phyloP scores from a whole-genome alignment of 2,113 vertebrate species.

The Tupaia tana region DNA sequence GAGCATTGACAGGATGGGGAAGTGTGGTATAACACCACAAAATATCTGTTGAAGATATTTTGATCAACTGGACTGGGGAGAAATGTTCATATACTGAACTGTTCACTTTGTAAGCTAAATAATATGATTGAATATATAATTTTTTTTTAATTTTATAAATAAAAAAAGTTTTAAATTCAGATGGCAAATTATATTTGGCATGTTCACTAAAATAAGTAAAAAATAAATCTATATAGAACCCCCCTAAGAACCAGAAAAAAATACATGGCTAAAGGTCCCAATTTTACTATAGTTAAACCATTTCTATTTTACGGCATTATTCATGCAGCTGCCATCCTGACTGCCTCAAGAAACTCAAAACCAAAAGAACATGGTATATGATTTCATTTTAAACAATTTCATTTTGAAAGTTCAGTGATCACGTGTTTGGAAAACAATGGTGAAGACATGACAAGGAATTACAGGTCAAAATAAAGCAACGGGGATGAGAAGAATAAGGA shows the following conservation, averaged over 20 bases:
- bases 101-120: no score
- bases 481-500: background rate
- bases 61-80: no score
- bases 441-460: conserved; percentile 17
- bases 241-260: background rate
- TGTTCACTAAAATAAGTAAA: conserved; percentile 21
- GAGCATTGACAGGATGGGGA: no score
- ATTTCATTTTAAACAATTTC: conserved; percentile 59
- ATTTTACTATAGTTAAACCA: conserved; percentile 21
- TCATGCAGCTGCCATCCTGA: conserved; percentile 26
- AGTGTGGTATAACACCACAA: no score
- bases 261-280: background rate
- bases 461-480: conserved; percentile 43
- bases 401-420: conserved; percentile 40
- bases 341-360: conserved; percentile 44
- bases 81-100: no score
- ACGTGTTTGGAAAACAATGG: background rate
- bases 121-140: no score
- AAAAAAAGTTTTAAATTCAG: background rate
- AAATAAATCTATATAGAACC: background rate
- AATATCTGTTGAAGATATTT: no score
- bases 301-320: conserved; percentile 43
- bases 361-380: conserved; percentile 32
- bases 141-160: no score
- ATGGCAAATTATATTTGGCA: conserved; percentile 16